A percentile compares a stretch with the other conserved stretches of the same genome.
phyloP scores from a whole-genome alignment of 2,888 invertebrate species.

The Pollenia labialis region DNA sequence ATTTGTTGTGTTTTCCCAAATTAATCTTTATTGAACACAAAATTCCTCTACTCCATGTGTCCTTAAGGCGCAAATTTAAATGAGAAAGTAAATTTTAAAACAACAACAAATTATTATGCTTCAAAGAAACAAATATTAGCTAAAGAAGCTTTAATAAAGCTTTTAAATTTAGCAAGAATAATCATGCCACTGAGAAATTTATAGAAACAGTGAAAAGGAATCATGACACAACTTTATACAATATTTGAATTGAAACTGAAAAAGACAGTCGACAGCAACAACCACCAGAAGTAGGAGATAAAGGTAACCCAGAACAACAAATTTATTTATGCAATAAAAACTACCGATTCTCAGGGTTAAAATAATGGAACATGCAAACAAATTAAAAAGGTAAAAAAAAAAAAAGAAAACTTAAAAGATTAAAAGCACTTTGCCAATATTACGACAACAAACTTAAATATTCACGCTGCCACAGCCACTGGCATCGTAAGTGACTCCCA shows the following conservation, averaged over 20 bases:
- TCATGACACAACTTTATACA: not conserved
- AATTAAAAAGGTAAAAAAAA: not conserved
- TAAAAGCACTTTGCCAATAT: constrained; percentile 29
- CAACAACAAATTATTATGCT: constrained; percentile 8
- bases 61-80: too few relatives aligned
- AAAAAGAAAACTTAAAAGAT: constrained; percentile 5
- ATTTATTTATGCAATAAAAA: constrained; percentile 28
- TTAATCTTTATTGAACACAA: too few relatives aligned
- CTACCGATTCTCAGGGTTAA: constrained; percentile 8
- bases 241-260: constrained; percentile 9
- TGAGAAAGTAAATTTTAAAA: not conserved
- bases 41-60: not conserved
- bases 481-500: constrained; percentile 14
- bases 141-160: not conserved
- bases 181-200: not conserved
- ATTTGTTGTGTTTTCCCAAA: too few relatives aligned
- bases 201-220: not conserved
- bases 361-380: not conserved
- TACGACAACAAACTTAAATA: constrained; percentile 27
- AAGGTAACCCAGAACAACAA: constrained; percentile 30
- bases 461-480: constrained; percentile 18
- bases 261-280: not conserved
- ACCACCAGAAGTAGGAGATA: not conserved
- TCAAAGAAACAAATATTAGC: not conserved
- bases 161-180: constrained; percentile 7